Conservation (phyloP, 2,113 vertebrate genomes). For the Sylvia atricapilla region DNA sequence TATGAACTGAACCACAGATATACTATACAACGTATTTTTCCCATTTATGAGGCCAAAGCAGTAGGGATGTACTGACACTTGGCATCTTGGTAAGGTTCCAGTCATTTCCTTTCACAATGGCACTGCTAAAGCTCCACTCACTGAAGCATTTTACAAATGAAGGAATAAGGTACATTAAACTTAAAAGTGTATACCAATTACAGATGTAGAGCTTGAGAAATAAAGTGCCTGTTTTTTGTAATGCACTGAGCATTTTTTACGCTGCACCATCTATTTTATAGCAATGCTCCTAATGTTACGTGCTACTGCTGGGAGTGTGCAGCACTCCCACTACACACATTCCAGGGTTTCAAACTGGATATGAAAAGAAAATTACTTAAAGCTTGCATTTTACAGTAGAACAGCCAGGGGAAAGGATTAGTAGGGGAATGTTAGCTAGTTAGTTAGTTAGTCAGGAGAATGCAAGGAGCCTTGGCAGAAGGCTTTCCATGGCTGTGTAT, state of each 20-base stretch:
- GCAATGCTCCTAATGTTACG: not conserved
- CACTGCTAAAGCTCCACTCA: not conserved
- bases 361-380: not conserved
- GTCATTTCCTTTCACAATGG: not conserved
- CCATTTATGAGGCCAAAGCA: not conserved
- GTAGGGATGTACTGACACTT: not conserved
- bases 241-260: not conserved
- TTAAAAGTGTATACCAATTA: not conserved
- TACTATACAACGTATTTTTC: fast-evolving
- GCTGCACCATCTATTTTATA: not conserved
- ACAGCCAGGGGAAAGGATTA: not conserved
- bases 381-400: not conserved
- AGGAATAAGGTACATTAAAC: not conserved
- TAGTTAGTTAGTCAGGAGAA: not conserved
- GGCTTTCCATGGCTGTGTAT: not conserved
- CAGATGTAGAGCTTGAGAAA: not conserved
- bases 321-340: not conserved
- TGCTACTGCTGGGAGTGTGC: not conserved
- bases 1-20: not conserved
- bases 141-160: not conserved
- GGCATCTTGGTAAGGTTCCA: not conserved
- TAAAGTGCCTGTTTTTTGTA: not conserved
- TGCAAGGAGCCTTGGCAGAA: not conserved
- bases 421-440: not conserved
- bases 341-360: not conserved